Evolutionary conservation across 2,113 vertebrate genomes (phyloP).

Genomic region (Triplophysa dalaica): DNA sequence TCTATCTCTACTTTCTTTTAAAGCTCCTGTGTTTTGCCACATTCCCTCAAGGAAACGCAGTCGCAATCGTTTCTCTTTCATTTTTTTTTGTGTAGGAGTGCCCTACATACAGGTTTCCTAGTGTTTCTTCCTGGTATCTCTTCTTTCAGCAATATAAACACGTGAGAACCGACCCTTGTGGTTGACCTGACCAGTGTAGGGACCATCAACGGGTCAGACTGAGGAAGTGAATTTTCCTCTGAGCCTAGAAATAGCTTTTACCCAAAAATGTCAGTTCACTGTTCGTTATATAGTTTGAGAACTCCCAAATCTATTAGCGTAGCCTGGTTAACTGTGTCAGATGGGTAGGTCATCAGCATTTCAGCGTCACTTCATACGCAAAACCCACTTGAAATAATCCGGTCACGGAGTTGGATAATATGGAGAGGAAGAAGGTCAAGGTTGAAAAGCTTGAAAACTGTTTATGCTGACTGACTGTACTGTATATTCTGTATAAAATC

Average conservation of each 20-base stretch:
- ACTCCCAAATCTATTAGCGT: slow-evolving; percentile 54
- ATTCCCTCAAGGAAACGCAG: slow-evolving; percentile 24
- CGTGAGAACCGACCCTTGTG: not conserved
- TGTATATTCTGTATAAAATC: not conserved
- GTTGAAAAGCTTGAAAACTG: not conserved
- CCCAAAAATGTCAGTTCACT: slow-evolving; percentile 27
- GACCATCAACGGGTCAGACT: slow-evolving; percentile 1
- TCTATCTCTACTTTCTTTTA: not conserved
- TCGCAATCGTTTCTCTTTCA: slow-evolving; percentile 21
- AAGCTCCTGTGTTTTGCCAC: not conserved
- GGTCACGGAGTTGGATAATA: not conserved
- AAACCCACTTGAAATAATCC: slow-evolving; percentile 55
- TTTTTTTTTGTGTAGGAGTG: slow-evolving; percentile 48
- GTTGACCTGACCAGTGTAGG: slow-evolving; percentile 24
- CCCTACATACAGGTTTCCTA: slow-evolving; percentile 46
- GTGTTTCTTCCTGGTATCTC: slow-evolving; percentile 30
- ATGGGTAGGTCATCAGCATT: slow-evolving; percentile 46
- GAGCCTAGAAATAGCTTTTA: slow-evolving; percentile 26
- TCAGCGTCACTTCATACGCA: slow-evolving; percentile 53
- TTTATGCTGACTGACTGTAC: not conserved
- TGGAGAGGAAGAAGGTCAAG: slow-evolving; percentile 9
- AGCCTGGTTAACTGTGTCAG: slow-evolving; percentile 64
- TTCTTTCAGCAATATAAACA: slow-evolving; percentile 1
- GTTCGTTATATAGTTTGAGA: slow-evolving; percentile 25
- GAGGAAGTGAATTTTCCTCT: slow-evolving; percentile 22